phyloP scores from a whole-genome alignment of 2,888 invertebrate genomes.

The Orthonevra nobilis region DNA sequence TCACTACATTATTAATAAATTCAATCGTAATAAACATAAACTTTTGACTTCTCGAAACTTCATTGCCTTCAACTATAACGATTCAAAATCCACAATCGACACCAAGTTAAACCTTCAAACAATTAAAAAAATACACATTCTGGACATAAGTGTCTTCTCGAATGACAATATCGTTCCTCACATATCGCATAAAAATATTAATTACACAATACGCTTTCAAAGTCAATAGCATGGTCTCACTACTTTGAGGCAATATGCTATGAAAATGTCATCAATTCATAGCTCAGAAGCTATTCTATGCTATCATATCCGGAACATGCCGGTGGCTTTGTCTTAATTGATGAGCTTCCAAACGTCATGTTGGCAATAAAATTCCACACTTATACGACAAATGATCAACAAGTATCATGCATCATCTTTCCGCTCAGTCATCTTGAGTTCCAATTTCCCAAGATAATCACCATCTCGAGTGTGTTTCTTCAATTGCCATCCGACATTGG shows the following conservation, averaged over 20 bases:
- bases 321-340: conserved; percentile 39
- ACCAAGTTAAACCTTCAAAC: too few species aligned
- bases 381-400: conserved; percentile 1
- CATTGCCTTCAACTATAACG: too few species aligned
- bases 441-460: conserved; percentile 48
- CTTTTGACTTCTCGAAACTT: too few species aligned
- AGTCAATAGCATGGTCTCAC: conserved; percentile 33
- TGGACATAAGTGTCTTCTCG: too few species aligned
- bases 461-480: conserved; percentile 15
- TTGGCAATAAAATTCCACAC: conserved; percentile 40
- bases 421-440: background rate
- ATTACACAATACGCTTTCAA: conserved; percentile 49
- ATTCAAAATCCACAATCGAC: too few species aligned
- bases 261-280: conserved; percentile 36
- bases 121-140: too few species aligned
- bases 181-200: conserved; percentile 42
- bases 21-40: too few species aligned
- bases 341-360: conserved; percentile 18
- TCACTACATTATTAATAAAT: too few species aligned
- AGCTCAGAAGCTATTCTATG: too few species aligned
- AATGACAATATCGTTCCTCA: conserved; percentile 2
- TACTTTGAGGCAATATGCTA: conserved; percentile 1
- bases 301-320: conserved; percentile 5
- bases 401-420: conserved; percentile 15
- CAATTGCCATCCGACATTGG: conserved; percentile 19